These are phyloP conservation scores for Megaustenia siamemsis DNA, from an alignment of 2,888 invertebrate genomes.

Conservation along the genomic window DNA sequence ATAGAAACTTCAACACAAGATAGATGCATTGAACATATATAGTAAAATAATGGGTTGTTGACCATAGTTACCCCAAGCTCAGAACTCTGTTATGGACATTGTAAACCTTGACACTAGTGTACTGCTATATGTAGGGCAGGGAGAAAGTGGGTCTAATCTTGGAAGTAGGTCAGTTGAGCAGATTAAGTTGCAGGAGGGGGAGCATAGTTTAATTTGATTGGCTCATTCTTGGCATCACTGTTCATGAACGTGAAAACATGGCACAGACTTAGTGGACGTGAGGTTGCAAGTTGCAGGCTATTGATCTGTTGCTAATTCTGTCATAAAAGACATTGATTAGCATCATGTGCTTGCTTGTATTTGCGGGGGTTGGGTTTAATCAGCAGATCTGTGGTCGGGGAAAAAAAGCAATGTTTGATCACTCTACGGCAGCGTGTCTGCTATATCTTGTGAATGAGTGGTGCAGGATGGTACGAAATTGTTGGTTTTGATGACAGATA, in stretches of 20 bases:
- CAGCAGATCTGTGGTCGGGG: not conserved
- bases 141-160: not conserved
- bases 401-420: not conserved
- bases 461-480: not conserved
- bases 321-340: conserved; percentile 13
- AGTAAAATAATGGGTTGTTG: too few relatives aligned
- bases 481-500: too few relatives aligned
- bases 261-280: not conserved
- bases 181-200: not conserved
- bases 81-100: not conserved
- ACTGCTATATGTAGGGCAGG: too few relatives aligned
- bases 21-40: too few relatives aligned
- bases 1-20: too few relatives aligned
- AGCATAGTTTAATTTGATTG: not conserved
- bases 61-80: too few relatives aligned
- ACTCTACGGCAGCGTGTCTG: not conserved
- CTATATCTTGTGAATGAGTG: not conserved
- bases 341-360: conserved; percentile 22
- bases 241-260: too few relatives aligned
- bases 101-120: not conserved
- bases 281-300: conserved; percentile 5
- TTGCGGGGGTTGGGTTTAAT: not conserved
- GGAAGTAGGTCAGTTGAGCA: not conserved
- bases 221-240: not conserved
- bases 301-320: conserved; percentile 28